Percentiles rank a stretch among this genome's conserved stretches.
Evolutionary conservation across 2,888 invertebrate species (phyloP).

Genomic region (Cybosia mesomella): DNA sequence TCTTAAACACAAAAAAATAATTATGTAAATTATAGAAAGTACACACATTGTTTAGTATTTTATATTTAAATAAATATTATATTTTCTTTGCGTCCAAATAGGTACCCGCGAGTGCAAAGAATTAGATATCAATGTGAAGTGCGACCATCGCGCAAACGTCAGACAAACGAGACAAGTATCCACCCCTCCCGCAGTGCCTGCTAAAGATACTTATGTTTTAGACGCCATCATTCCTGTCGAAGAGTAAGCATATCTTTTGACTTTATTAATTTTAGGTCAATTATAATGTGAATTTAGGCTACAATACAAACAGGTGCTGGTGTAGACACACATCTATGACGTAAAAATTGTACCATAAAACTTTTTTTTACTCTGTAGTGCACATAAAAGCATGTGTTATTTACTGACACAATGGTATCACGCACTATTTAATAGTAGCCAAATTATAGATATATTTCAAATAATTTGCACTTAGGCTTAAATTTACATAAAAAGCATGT

Average conservation of each 20-base stretch:
- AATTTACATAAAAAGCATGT: conserved; percentile 67
- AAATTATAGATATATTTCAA: conserved; percentile 31
- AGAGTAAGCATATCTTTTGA: conserved; percentile 88
- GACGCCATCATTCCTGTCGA: conserved; percentile 94
- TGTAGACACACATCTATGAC: conserved; percentile 44
- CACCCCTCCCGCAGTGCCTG: conserved; percentile 85
- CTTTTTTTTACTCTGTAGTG: conserved; percentile 41
- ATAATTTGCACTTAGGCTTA: conserved; percentile 53
- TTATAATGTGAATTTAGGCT: conserved; percentile 26
- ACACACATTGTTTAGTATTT: not conserved
- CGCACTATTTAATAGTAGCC: conserved; percentile 38
- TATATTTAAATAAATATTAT: not conserved
- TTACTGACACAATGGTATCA: conserved; percentile 41
- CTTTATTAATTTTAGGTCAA: conserved; percentile 7
- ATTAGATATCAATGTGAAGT: conserved; percentile 96
- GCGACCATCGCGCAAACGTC: conserved; percentile 91
- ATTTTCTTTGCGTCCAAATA: conserved; percentile 46
- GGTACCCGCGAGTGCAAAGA: conserved; percentile 95
- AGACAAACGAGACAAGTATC: conserved; percentile 89
- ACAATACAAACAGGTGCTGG: conserved; percentile 55
- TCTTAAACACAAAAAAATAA: not conserved
- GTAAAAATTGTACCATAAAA: conserved; percentile 39
- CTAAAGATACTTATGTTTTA: conserved; percentile 93
- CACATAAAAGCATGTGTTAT: conserved; percentile 58
- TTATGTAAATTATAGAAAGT: not conserved